Percentiles rank a stretch among this genome's conserved stretches.
Evolutionary conservation across 2,113 vertebrate genomes (phyloP).

Genomic region (Lamprotornis superbus): DNA sequence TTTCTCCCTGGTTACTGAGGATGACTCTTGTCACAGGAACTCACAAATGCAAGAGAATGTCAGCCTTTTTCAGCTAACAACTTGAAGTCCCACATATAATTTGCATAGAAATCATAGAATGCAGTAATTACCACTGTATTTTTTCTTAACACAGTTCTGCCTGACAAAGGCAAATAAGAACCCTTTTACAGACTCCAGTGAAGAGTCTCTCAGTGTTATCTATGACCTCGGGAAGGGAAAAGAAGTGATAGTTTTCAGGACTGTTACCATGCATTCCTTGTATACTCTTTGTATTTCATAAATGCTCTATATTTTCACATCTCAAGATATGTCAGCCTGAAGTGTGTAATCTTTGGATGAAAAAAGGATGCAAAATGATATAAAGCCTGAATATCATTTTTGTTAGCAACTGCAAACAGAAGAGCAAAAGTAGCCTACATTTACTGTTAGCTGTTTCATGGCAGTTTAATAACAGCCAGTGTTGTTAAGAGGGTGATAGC

Average conservation of each 20-base stretch:
- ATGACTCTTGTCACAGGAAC: background rate
- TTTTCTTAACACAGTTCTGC: background rate
- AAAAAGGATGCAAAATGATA: background rate
- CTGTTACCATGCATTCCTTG: background rate
- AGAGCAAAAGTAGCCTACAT: background rate
- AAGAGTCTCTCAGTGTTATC: background rate
- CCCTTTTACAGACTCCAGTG: background rate
- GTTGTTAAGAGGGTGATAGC: background rate
- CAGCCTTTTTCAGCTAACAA: background rate
- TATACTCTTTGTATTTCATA: background rate
- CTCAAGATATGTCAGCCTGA: background rate
- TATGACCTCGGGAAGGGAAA: background rate
- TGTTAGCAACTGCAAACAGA: background rate
- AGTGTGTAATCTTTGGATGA: background rate
- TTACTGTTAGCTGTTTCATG: background rate
- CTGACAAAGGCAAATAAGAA: background rate
- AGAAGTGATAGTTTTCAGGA: background rate
- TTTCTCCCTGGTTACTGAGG: background rate
- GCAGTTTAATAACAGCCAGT: background rate
- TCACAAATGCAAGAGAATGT: background rate
- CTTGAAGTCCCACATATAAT: background rate
- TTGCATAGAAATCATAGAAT: conserved; percentile 37
- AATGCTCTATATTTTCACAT: background rate
- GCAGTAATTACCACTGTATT: background rate
- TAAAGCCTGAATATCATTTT: background rate